A percentile compares a stretch with the other conserved stretches of the same genome.
Conservation (phyloP, 2,113 vertebrate species). For the Phocoena sinus region DNA sequence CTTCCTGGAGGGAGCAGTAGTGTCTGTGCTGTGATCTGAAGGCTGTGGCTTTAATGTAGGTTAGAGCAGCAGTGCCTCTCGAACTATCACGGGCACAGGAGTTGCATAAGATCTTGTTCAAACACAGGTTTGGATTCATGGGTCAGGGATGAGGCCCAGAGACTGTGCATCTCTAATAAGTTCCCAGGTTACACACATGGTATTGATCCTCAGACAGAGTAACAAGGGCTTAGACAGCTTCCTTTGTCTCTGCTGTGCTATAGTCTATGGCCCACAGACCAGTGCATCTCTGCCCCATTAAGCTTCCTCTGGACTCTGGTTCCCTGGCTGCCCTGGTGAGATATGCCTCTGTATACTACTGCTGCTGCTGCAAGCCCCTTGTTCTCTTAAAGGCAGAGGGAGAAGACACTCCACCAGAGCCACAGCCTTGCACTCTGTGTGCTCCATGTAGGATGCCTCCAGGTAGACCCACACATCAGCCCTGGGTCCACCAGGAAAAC, state of each 20-base stretch:
- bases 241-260: not conserved
- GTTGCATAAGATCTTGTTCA: not conserved
- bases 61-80: not conserved
- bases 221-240: not conserved
- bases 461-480: too few relatives aligned
- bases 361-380: not conserved
- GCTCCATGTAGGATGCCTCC: rapidly evolving
- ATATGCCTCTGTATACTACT: rapidly evolving
- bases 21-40: not conserved
- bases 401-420: not conserved
- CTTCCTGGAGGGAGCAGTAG: not conserved
- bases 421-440: not conserved
- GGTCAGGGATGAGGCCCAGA: not conserved
- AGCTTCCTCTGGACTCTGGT: not conserved
- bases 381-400: not conserved
- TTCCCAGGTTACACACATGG: not conserved
- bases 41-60: not conserved
- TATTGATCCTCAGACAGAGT: not conserved
- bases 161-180: not conserved
- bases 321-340: not conserved
- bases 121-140: not conserved
- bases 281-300: not conserved
- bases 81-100: not conserved
- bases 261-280: not conserved
- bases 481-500: not conserved